These are phyloP conservation scores for Cynopterus sphinx DNA, from an alignment of 2,797 vertebrate species.

Conservation along the genomic window DNA sequence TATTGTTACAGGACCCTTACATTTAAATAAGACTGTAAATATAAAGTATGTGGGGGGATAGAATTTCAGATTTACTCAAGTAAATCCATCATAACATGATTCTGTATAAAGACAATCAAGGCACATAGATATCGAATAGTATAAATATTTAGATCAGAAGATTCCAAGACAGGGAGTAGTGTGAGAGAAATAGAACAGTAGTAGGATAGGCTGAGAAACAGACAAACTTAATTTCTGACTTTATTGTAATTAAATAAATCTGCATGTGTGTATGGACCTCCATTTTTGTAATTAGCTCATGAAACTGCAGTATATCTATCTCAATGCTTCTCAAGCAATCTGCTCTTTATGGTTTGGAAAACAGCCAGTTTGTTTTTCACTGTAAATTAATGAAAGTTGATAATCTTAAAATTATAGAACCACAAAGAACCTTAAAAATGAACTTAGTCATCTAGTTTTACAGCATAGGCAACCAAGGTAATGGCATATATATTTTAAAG, in stretches of 20 bases:
- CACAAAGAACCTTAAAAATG: neutral
- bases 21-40: neutral
- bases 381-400: neutral
- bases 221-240: neutral
- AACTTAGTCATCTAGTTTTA: neutral
- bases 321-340: neutral
- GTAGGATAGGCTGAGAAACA: neutral
- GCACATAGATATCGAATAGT: neutral
- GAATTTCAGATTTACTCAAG: neutral
- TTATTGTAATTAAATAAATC: neutral
- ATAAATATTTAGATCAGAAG: neutral
- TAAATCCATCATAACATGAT: neutral
- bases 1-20: neutral
- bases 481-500: neutral
- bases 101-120: neutral
- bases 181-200: neutral
- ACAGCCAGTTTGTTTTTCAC: neutral
- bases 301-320: neutral
- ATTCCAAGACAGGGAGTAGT: neutral
- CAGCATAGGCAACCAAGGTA: neutral
- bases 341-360: neutral
- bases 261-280: neutral
- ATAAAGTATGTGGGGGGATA: neutral
- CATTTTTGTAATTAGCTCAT: neutral
- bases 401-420: neutral